Evolutionary conservation across 2,797 vertebrate species (phyloP).

Genomic region (Falco concolor): DNA sequence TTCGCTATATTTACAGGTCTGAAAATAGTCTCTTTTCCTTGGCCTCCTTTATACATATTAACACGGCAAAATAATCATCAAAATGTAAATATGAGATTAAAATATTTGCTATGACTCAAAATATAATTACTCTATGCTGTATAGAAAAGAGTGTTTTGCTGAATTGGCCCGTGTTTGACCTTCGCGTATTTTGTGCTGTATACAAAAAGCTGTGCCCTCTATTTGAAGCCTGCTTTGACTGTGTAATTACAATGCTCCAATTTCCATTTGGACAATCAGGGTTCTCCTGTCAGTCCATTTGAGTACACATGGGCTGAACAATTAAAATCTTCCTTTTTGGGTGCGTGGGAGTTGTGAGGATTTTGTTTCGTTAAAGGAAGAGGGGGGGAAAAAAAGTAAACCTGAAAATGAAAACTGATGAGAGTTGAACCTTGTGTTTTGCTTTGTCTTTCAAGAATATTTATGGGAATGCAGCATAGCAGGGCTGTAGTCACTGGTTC

Average conservation of each 20-base stretch:
- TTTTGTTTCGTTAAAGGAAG: constrained; percentile 27
- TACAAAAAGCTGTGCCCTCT: background rate
- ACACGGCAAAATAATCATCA: background rate
- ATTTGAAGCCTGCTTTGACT: background rate
- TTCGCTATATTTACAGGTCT: background rate
- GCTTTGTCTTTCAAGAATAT: background rate
- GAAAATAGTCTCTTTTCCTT: background rate
- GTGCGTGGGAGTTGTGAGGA: background rate
- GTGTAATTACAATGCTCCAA: background rate
- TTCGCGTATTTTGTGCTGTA: background rate
- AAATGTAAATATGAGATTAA: background rate
- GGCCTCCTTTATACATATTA: background rate
- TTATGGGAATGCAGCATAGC: background rate
- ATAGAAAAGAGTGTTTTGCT: background rate
- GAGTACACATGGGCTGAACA: background rate
- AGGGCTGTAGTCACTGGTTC: background rate
- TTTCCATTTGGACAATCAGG: background rate
- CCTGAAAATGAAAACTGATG: background rate
- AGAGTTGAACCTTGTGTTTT: background rate
- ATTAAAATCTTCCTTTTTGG: background rate
- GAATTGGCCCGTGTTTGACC: background rate
- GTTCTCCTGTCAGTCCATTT: background rate
- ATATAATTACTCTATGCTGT: background rate
- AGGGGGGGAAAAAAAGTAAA: background rate
- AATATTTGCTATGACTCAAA: constrained; percentile 16